phyloP scores from a whole-genome alignment of 2,113 vertebrate species.

The human region DNA sequence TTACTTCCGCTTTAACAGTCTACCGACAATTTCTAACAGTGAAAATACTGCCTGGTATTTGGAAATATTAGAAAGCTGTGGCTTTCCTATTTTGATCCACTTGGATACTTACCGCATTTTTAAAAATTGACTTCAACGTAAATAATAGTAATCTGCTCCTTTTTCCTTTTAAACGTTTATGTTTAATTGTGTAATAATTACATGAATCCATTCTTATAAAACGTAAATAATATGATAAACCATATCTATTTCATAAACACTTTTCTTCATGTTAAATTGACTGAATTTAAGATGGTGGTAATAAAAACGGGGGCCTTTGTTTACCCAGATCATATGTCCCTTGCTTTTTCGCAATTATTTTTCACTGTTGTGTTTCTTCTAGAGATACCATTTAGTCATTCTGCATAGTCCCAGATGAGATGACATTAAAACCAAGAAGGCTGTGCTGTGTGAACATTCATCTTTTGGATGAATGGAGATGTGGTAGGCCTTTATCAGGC shows the following conservation, averaged over 20 bases:
- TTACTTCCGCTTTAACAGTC: not conserved
- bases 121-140: not conserved
- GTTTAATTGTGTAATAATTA: not conserved
- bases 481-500: not conserved
- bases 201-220: not conserved
- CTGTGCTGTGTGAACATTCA: not conserved
- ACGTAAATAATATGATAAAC: not conserved
- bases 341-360: not conserved
- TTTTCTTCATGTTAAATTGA: not conserved
- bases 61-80: not conserved
- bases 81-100: conserved; percentile 12
- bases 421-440: not conserved
- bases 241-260: not conserved
- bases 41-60: not conserved
- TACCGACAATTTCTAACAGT: conserved; percentile 28
- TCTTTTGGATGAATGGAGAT: not conserved
- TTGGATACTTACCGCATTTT: not conserved
- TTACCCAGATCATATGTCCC: not conserved
- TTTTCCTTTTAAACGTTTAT: not conserved
- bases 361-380: not conserved
- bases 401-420: not conserved
- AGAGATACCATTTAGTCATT: not conserved
- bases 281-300: not conserved
- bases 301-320: not conserved
- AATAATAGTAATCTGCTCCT: not conserved